phyloP scores from a whole-genome alignment of 2,888 invertebrate species.

The Drosophila sordidapex region DNA sequence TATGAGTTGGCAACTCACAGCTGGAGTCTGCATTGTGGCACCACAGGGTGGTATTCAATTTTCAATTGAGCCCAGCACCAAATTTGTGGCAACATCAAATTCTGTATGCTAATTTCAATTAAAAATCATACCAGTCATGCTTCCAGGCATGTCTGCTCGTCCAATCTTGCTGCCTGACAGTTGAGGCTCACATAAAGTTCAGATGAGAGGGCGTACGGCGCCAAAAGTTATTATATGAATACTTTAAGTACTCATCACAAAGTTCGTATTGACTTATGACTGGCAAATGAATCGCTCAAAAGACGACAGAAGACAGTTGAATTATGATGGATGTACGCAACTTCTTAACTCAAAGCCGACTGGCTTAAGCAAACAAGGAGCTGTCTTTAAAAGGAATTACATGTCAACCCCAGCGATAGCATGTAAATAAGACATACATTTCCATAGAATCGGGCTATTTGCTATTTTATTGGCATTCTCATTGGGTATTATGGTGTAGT shows the following conservation, averaged over 20 bases:
- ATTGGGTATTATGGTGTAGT: neutral
- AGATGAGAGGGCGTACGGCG: slow-evolving; percentile 39
- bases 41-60: slow-evolving; percentile 38
- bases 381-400: slow-evolving; percentile 3
- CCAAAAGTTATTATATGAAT: slow-evolving; percentile 19
- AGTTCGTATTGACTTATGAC: slow-evolving; percentile 18
- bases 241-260: slow-evolving; percentile 24
- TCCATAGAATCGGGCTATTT: neutral
- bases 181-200: slow-evolving; percentile 31
- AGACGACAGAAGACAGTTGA: slow-evolving; percentile 14
- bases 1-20: slow-evolving; percentile 52
- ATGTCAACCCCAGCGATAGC: slow-evolving; percentile 6
- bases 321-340: neutral
- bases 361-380: slow-evolving; percentile 11
- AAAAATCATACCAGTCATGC: slow-evolving; percentile 52
- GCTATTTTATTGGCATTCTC: neutral
- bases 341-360: neutral
- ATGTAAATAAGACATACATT: neutral
- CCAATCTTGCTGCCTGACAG: neutral
- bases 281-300: slow-evolving; percentile 36
- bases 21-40: slow-evolving; percentile 29
- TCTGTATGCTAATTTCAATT: slow-evolving; percentile 73
- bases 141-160: neutral
- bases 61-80: slow-evolving; percentile 22
- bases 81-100: slow-evolving; percentile 57